Base-by-base conservation (phyloP, 2,113 vertebrate species). In the Epinephelus fuscoguttatus region DNA sequence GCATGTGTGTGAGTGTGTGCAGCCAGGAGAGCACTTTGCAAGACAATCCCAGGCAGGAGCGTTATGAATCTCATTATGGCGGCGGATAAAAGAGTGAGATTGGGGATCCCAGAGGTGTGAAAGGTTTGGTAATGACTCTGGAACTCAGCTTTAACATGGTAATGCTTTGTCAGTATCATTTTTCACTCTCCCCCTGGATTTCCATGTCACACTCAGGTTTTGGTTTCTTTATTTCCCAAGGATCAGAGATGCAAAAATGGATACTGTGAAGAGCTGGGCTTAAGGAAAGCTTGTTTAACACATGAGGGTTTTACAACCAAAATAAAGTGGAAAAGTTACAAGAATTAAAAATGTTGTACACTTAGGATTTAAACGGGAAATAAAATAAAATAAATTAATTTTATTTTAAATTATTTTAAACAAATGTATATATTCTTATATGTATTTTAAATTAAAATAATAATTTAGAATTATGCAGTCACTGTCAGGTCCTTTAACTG, bases 91-190 rank as follows among this genome's bases (percentile, higher is more conserved):
- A 88, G 90, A 88, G 88, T 4, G 89, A 94, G 93, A 90, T 64
- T 86, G 77, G 59, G 71, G 62, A 85, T 74, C 74, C 12, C 21
- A 1, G 52, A 93, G 89, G 92, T 87, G 94, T 94, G 84, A 95
- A 92, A 15, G 40, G 62, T 73, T 87, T 79, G 49, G 66, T 91
- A 90, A 91, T 90, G 82, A 86, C 25, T 50, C 59, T 81, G 76
- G 75, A 78, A 74, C 57, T 76, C 14, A 1, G 74, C 84, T 94
- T 96, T 95, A 81, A 93, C 4, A 93, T 95, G 91, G 72, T 87
- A 95, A 95, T 94, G n/a, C 45, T 1, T 82, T 68, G 57, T 60
- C 55, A 85, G 88, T 92, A 89, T 94, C 87, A 89, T 84, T 91
- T 83, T 87, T 70, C 57, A 78, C 76, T 73, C 77, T 25, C 42